Percentiles rank a stretch among this genome's conserved stretches.
Evolutionary conservation across 2,113 vertebrate species (phyloP).

Genomic region (Arenaria interpres): DNA sequence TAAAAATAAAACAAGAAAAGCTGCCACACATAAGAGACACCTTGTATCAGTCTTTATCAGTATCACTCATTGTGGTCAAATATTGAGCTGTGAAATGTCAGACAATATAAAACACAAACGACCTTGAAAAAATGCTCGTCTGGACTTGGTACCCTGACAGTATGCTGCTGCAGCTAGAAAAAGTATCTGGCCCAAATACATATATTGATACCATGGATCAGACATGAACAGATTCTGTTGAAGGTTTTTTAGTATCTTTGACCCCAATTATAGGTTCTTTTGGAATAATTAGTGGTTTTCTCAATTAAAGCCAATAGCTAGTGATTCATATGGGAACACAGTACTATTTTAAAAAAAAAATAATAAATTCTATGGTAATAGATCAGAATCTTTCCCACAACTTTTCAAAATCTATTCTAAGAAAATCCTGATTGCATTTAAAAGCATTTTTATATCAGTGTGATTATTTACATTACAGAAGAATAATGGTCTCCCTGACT

Average conservation of each 20-base stretch:
- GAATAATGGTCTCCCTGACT: neutral
- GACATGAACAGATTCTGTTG: neutral
- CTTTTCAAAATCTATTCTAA: neutral
- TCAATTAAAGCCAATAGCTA: neutral
- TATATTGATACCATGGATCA: neutral
- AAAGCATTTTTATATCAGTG: neutral
- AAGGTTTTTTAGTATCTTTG: neutral
- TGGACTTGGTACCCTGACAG: neutral
- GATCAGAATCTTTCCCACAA: neutral
- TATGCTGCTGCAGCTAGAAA: neutral
- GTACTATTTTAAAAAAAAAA: neutral
- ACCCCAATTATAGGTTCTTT: neutral
- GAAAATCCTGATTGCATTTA: neutral
- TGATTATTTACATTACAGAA: neutral
- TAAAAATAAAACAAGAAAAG: neutral
- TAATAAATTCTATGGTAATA: neutral
- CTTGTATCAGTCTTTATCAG: neutral
- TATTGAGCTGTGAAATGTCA: neutral
- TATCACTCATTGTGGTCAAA: neutral
- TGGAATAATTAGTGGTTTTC: neutral
- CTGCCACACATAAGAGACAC: neutral
- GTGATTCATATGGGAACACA: neutral
- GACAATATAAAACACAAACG: neutral
- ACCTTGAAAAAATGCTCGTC: neutral
- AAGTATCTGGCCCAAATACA: neutral